Base-by-base conservation (phyloP, 2,113 vertebrate species). In the Alectura lathami region DNA sequence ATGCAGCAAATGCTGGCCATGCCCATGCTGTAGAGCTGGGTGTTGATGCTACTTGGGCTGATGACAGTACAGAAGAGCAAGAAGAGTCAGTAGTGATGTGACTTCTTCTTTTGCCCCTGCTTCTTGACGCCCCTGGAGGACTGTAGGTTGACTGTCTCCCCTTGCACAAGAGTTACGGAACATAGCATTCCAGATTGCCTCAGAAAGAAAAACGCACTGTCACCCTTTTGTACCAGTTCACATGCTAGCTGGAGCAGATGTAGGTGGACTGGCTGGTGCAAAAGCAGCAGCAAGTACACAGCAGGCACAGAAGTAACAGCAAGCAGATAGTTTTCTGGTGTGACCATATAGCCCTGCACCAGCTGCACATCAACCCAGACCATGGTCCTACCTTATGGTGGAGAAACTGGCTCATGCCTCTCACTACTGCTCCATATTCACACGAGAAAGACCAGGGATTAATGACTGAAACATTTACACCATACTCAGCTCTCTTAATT, bases 11-110 rank as follows among this genome's bases (percentile, higher is more conserved):
- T 9, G 45, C 4, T 2, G 11, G 11, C 7, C 50, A 4, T 23
- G 43, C 8, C 32, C 12, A 34, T 47, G 32, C 40, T 3, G 3
- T 47, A 22, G 30, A 15, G 7, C 32, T 12, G 13, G 15, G 8
- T 29, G 26, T 12, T 13, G 24, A 9, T 30, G 23, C 18, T 48
- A 36, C 5, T 1, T 2, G 3, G 12, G 8, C n/a, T 3, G 11
- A 36, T 2, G 0, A 32, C 1, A 3, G 34, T 30, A 26, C 0
- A 1, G 14, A 15, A 54, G 26, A 47, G 8, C 26, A 27, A 16
- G 10, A 27, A 34, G 23, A 38, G 0, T 0, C 47, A 40, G 17
- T n/a, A 57, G 8, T 5, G 5, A 45, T 17, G 20, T 15, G 27
- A 38, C 26, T 27, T 8, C 23, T 30, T 16, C 38, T 47, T 53